Conservation (phyloP, 2,113 vertebrate genomes). For the Fulmarus glacialis region DNA sequence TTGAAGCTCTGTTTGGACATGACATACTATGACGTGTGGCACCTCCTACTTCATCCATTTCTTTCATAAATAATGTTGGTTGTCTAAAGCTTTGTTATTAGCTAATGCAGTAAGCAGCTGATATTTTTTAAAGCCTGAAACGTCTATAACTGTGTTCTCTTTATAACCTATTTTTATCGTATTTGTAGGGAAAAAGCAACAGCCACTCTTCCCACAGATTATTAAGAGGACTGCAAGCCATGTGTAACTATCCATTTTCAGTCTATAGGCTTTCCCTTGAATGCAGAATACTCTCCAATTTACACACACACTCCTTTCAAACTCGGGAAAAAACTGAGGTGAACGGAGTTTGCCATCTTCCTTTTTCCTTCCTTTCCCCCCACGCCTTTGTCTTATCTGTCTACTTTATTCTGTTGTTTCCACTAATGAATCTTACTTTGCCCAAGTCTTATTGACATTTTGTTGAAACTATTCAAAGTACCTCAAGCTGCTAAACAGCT, state of each 20-base stretch:
- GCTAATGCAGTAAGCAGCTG: not conserved
- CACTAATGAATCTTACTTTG: conserved; percentile 34
- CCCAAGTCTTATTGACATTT: conserved; percentile 67
- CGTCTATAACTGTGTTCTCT: not conserved
- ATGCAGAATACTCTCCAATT: not conserved
- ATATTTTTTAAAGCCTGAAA: not conserved
- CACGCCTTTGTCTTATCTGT: not conserved
- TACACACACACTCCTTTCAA: not conserved
- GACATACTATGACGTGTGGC: accelerated
- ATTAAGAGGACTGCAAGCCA: not conserved
- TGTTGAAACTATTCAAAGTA: conserved; percentile 68
- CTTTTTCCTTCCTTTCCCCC: accelerated
- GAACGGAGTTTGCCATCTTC: not conserved
- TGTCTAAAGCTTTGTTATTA: not conserved
- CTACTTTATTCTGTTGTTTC: not conserved
- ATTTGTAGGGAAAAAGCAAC: not conserved
- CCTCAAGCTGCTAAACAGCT: conserved; percentile 72
- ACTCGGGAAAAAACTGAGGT: not conserved
- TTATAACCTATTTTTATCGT: not conserved
- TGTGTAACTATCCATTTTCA: not conserved
- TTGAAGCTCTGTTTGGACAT: not conserved
- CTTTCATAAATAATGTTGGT: not conserved
- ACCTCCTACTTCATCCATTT: not conserved
- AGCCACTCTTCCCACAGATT: not conserved
- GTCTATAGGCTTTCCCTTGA: not conserved